Conservation (phyloP, 1,140 invertebrate species). For the Brachionus koreanus region DNA sequence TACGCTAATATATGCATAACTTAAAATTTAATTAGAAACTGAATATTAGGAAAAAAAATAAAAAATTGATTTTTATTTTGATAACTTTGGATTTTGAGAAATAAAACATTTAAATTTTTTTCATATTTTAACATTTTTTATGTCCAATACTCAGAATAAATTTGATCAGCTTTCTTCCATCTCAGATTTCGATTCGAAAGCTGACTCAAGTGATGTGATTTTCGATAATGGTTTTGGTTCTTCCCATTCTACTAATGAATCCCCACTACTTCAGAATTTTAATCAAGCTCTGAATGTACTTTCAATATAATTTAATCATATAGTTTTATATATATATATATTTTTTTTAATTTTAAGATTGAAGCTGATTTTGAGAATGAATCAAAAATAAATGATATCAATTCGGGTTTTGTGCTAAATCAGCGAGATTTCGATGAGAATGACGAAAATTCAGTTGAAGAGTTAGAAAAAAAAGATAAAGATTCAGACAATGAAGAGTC, state of each 20-base stretch:
- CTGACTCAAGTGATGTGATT: slow-evolving; percentile 2
- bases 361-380: not conserved
- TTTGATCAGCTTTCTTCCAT: slow-evolving; percentile 11
- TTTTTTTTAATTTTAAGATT: not conserved
- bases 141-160: not conserved
- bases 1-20: not conserved
- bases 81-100: not conserved
- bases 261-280: slow-evolving; percentile 2
- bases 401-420: not conserved
- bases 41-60: not conserved
- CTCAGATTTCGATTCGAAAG: slow-evolving; percentile 2
- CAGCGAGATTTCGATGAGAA: slow-evolving; percentile 28
- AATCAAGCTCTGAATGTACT: not conserved
- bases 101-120: not conserved
- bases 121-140: not conserved
- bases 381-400: not conserved
- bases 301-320: not conserved
- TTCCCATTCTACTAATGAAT: not conserved
- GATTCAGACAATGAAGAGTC: not conserved
- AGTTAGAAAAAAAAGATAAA: not conserved
- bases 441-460: not conserved
- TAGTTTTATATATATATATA: no score
- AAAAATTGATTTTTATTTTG: not conserved
- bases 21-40: not conserved
- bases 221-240: not conserved